Percentiles rank a stretch among this genome's conserved stretches.
These are phyloP conservation scores for Lepisosteus oculatus DNA, from an alignment of 2,113 vertebrate genomes.

Conservation along the genomic window DNA sequence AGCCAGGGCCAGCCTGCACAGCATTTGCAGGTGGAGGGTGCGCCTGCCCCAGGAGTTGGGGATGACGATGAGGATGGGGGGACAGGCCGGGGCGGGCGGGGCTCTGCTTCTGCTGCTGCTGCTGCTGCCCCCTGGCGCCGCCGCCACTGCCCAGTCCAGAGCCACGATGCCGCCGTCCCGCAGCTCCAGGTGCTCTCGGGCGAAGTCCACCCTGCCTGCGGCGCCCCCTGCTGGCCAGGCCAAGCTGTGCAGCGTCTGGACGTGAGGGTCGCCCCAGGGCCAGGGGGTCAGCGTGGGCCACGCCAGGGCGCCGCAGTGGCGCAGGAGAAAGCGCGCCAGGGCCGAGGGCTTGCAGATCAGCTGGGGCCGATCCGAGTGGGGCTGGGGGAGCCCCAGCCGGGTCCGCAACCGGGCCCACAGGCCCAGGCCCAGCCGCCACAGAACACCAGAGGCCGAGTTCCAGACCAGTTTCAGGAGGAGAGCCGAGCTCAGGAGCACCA, in stretches of 20 bases:
- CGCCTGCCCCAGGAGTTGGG: constrained; percentile 72
- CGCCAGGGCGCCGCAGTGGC: constrained; percentile 47
- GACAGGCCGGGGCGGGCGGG: constrained; percentile 31
- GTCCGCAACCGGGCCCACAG: not conserved
- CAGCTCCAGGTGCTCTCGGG: constrained; percentile 69
- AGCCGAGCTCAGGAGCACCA: not conserved
- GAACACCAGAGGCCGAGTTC: not conserved
- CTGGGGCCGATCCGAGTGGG: constrained; percentile 25
- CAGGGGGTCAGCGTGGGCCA: constrained; percentile 37
- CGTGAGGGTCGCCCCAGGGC: constrained; percentile 57
- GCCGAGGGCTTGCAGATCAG: constrained; percentile 72
- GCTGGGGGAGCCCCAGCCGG: constrained; percentile 11
- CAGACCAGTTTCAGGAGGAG: not conserved
- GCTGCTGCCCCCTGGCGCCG: constrained; percentile 28
- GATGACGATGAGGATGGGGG: constrained; percentile 71
- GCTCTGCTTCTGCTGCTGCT: constrained; percentile 23
- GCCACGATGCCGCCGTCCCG: constrained; percentile 70
- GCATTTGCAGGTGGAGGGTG: constrained; percentile 60
- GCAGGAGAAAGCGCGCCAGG: constrained; percentile 63
- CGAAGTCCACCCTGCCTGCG: constrained; percentile 45
- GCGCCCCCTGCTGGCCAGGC: constrained; percentile 30
- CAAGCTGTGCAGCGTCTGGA: constrained; percentile 66
- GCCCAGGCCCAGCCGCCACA: not conserved
- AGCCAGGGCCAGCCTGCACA: constrained; percentile 66
- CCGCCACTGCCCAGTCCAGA: constrained; percentile 75